Percentiles rank a stretch among this genome's conserved stretches.
Evolutionary conservation across 2,113 vertebrate genomes (phyloP).

Genomic region (Pachypanchax playfairii): DNA sequence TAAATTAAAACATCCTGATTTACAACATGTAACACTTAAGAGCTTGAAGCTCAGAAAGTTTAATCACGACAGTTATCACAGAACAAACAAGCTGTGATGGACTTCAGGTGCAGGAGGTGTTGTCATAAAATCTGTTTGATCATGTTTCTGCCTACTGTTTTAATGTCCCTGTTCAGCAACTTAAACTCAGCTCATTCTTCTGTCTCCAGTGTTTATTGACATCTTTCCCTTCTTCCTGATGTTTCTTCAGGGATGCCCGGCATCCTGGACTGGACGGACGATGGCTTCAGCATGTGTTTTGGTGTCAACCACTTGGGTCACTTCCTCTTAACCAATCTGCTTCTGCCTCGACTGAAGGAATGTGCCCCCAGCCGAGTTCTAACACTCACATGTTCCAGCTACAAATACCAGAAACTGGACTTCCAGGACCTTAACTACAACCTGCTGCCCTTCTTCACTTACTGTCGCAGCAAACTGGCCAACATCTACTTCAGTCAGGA

Average conservation of each 20-base stretch:
- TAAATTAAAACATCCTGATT: too few species aligned
- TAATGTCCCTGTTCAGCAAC: too few species aligned
- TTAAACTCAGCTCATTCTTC: too few species aligned
- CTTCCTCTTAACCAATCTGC: slow-evolving; percentile 82
- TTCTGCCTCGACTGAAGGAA: slow-evolving; percentile 78
- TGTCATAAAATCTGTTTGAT: too few species aligned
- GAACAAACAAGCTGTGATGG: too few species aligned
- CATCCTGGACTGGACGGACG: slow-evolving; percentile 82
- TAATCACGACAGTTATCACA: too few species aligned
- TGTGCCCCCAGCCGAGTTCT: slow-evolving; percentile 79
- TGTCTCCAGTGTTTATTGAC: too few species aligned
- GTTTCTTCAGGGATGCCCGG: slow-evolving; percentile 76
- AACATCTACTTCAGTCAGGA: slow-evolving; percentile 85
- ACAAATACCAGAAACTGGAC: slow-evolving; percentile 83
- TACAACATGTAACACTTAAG: too few species aligned
- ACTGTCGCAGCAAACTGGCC: slow-evolving; percentile 84
- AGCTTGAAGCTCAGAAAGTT: too few species aligned
- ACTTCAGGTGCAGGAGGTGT: too few species aligned
- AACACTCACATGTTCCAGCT: slow-evolving; percentile 80
- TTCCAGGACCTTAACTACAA: slow-evolving; percentile 85
- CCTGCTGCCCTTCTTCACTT: slow-evolving; percentile 82
- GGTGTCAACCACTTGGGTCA: slow-evolving; percentile 84
- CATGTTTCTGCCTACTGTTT: too few species aligned
- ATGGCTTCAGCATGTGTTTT: slow-evolving; percentile 84
- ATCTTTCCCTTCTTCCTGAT: neutral